These are phyloP conservation scores for Rhagoletis zephyria DNA, from an alignment of 1,140 invertebrate species.

Conservation along the genomic window DNA sequence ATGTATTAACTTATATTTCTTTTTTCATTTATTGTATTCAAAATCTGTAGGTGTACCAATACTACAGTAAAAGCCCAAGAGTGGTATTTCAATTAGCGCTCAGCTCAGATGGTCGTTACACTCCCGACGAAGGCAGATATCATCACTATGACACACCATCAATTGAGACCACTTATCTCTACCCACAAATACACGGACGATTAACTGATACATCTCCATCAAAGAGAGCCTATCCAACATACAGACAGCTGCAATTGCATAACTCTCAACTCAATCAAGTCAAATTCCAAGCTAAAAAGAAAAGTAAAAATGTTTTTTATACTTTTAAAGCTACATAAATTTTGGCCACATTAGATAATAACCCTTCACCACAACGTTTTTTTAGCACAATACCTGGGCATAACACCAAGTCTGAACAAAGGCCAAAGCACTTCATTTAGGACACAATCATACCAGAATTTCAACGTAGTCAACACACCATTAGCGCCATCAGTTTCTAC, in stretches of 20 bases:
- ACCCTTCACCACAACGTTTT: neutral
- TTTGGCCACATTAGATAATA: neutral
- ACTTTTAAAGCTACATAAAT: neutral
- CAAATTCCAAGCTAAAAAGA: slow-evolving; percentile 70
- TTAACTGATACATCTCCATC: slow-evolving; percentile 63
- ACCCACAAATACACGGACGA: slow-evolving; percentile 69
- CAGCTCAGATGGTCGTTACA: slow-evolving; percentile 70
- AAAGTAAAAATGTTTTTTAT: slow-evolving; percentile 48
- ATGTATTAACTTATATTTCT: too few relatives aligned
- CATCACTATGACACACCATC: slow-evolving; percentile 66
- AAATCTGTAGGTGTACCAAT: slow-evolving; percentile 67
- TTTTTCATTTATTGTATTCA: too few relatives aligned
- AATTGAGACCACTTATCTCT: slow-evolving; percentile 71
- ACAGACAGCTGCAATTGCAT: slow-evolving; percentile 68
- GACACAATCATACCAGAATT: slow-evolving; percentile 40
- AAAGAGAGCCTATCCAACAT: slow-evolving; percentile 63
- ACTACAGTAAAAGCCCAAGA: slow-evolving; percentile 65
- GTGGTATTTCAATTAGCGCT: slow-evolving; percentile 69
- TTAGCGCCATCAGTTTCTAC: neutral
- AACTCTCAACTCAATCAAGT: slow-evolving; percentile 71
- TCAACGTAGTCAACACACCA: slow-evolving; percentile 11
- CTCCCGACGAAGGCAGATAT: slow-evolving; percentile 66
- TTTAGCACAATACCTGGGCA: slow-evolving; percentile 32
- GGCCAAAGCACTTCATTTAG: neutral
- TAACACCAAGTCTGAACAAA: slow-evolving; percentile 3